Base-by-base conservation (phyloP, 2,888 invertebrate genomes). In the Octodonta nipae region DNA sequence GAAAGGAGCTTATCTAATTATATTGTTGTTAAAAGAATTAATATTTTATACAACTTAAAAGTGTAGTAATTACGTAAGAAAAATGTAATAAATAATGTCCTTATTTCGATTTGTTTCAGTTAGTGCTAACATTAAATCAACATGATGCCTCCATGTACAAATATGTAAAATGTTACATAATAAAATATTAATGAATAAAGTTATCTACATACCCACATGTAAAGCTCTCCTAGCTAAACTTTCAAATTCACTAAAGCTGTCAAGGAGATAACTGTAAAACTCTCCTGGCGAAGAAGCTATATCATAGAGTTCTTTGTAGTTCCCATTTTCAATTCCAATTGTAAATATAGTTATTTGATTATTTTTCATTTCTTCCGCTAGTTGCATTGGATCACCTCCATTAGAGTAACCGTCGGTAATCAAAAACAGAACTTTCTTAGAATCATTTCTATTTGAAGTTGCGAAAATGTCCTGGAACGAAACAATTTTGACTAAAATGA, bases 351-450 rank as follows among this genome's bases (percentile, higher is more conserved):
- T 65, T 1, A 67, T 64, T 17, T 67, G 63, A 16, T 65, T 60
- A 41, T 70, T 67, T 46, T 72, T 70, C 3, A 79, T 54, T 24
- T 66, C 56, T 26, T 62, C 60, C 0, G 78, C 75, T 2, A 71
- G 62, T 1, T 72, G 70, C 5, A 71, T 58, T 0, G 79, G 79
- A 58, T 76, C 71, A 0, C 73, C 75, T 2, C 75, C 76, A 51
- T 77, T 78, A 4, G 77, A 77, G 50, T 73, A 78, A 8, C 78
- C 78, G 48, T 79, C 78, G 1, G 78, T 78, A 41, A 79, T 69
- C 3, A 79, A 57, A 47, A 79, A 76, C 6, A 79, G 61, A 0
- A 73, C 71, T 51, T 75, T 75, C 41, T 61, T 67, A 3, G 69
- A 63, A 13, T 59, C 55, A 14, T 57, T 51, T 11, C 71, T 44